phyloP scores from a whole-genome alignment of 2,113 vertebrate genomes.

The Melanerpes aurifrons region DNA sequence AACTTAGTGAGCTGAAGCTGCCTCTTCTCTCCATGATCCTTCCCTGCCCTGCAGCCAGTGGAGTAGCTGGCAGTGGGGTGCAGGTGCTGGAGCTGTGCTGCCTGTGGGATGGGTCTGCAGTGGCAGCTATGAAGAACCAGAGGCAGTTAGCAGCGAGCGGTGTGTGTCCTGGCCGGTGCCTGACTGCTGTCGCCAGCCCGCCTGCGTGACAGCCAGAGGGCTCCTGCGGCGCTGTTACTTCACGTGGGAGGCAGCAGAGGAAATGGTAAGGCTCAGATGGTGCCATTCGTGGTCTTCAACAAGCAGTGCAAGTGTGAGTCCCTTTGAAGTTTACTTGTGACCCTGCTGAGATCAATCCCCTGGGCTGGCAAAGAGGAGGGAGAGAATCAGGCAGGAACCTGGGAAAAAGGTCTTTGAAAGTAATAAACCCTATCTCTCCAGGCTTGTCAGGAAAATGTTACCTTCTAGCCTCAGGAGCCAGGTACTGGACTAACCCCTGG shows the following conservation, averaged over 20 bases:
- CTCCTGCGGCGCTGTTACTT: background rate
- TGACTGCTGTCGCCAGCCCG: background rate
- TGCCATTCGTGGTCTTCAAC: background rate
- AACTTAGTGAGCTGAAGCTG: background rate
- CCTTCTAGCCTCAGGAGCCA: background rate
- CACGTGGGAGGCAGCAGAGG: background rate
- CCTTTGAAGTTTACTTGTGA: slow-evolving; percentile 43
- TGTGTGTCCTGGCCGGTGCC: background rate
- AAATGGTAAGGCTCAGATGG: background rate
- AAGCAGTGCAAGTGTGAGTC: background rate
- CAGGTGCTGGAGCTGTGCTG: rapidly evolving
- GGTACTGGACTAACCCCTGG: background rate
- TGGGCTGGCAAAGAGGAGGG: background rate
- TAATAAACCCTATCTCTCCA: background rate
- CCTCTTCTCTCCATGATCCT: background rate
- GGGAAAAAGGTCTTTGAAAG: background rate
- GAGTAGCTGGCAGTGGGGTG: rapidly evolving
- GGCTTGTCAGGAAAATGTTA: background rate
- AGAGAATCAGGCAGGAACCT: background rate
- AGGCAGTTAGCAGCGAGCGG: background rate
- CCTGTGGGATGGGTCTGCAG: background rate
- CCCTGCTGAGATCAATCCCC: slow-evolving; percentile 29
- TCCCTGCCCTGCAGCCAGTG: too few species aligned
- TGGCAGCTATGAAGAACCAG: background rate
- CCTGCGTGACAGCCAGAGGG: background rate